Percentiles rank a stretch among this genome's conserved stretches.
Evolutionary conservation across 64 coral and sea anemone species (phyloP).

Genomic region (Exaiptasia diaphana): DNA sequence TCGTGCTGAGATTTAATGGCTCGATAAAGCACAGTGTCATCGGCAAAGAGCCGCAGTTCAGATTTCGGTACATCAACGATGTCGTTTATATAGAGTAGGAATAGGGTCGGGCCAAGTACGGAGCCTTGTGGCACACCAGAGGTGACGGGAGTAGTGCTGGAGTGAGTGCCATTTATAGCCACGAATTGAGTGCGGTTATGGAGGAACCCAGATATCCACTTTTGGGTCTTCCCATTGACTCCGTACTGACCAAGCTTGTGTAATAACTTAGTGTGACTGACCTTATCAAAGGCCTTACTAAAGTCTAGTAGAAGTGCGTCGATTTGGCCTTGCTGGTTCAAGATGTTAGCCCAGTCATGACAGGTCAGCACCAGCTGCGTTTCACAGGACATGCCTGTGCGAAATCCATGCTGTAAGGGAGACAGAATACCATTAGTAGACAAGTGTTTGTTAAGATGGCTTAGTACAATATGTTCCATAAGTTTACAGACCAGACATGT

Average conservation of each 20-base stretch:
- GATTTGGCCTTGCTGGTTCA: background rate
- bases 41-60: constrained; percentile 1
- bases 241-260: constrained; percentile 39
- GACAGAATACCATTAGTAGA: background rate
- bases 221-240: background rate
- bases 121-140: constrained; percentile 45
- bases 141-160: background rate
- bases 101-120: constrained; percentile 6
- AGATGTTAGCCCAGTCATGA: background rate
- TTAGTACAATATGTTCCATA: constrained; percentile 25
- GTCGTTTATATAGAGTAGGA: constrained; percentile 24
- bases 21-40: constrained; percentile 1
- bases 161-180: constrained; percentile 7
- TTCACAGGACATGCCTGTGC: background rate
- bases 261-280: constrained; percentile 5
- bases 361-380: background rate
- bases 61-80: background rate
- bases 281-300: constrained; percentile 24
- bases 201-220: constrained; percentile 13
- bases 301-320: constrained; percentile 12
- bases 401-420: constrained; percentile 6
- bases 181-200: constrained; percentile 31
- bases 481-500: constrained; percentile 27
- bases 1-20: background rate
- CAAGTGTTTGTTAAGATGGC: background rate